Evolutionary conservation across 2,888 invertebrate species (phyloP).

Genomic region (Athalia circularis): DNA sequence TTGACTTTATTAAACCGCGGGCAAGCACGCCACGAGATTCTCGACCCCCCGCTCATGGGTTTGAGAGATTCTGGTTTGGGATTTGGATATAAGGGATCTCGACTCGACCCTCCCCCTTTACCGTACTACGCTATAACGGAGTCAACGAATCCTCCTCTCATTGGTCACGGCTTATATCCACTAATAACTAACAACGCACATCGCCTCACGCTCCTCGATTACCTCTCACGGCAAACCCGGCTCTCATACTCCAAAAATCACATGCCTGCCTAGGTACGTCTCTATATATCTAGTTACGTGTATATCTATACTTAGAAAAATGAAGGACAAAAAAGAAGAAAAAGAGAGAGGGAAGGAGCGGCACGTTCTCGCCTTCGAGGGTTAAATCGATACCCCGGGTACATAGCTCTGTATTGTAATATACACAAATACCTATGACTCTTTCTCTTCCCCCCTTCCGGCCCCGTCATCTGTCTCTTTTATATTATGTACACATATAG

Average conservation of each 20-base stretch:
- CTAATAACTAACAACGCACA: slow-evolving; percentile 29
- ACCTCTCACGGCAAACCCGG: not conserved
- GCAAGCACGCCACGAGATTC: slow-evolving; percentile 16
- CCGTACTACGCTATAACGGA: too few species aligned
- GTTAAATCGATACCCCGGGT: not conserved
- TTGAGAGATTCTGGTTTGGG: not conserved
- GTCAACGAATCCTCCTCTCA: slow-evolving; percentile 9
- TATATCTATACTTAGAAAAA: too few species aligned
- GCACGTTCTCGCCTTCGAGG: not conserved
- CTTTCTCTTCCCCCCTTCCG: too few species aligned
- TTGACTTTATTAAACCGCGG: slow-evolving; percentile 36
- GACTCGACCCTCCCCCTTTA: not conserved
- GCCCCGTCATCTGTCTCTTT: not conserved
- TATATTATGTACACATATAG: not conserved
- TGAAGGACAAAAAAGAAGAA: too few species aligned
- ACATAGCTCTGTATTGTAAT: too few species aligned
- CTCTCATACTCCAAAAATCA: too few species aligned
- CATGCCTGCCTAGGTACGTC: too few species aligned
- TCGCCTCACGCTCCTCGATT: not conserved
- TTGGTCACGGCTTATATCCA: slow-evolving; percentile 26
- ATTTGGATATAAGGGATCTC: not conserved
- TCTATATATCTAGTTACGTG: too few species aligned
- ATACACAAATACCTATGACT: too few species aligned
- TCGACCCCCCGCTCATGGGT: not conserved
- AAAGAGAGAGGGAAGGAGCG: not conserved